phyloP scores from a whole-genome alignment of 2,113 vertebrate species.

The Centropristis striata region DNA sequence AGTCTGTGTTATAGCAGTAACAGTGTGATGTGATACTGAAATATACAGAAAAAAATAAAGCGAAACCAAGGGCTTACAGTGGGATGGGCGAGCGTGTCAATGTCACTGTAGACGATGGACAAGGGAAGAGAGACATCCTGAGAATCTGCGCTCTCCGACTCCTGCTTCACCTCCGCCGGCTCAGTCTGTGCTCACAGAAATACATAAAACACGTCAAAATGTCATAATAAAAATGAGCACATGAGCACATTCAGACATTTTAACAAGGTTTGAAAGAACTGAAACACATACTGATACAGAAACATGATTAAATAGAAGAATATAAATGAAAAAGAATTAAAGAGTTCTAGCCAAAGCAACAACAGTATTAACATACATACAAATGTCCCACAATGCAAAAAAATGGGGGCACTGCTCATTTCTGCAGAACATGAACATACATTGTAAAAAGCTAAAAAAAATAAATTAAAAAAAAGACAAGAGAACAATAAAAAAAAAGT shows the following conservation, averaged over 20 bases:
- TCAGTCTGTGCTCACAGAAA: conserved; percentile 69
- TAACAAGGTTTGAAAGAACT: neutral
- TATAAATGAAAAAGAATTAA: neutral
- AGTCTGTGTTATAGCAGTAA: neutral
- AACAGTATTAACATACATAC: neutral
- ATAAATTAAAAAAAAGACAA: no score
- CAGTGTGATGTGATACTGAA: no score
- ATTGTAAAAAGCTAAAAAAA: neutral
- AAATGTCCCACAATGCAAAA: neutral
- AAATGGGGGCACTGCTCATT: neutral
- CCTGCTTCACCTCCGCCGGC: conserved; percentile 67
- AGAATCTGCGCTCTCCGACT: conserved; percentile 55
- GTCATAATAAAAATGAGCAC: neutral
- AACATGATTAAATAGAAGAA: neutral
- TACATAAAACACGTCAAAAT: neutral
- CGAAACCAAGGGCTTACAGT: conserved; percentile 86
- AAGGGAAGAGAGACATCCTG: conserved; percentile 87
- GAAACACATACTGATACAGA: neutral
- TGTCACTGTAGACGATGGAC: conserved; percentile 93
- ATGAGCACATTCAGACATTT: neutral
- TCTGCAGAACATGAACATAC: neutral
- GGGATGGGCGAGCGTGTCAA: conserved; percentile 92
- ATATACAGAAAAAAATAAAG: no score
- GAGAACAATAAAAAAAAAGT: neutral
- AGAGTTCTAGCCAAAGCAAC: neutral